Evolutionary conservation across 1,140 invertebrate genomes (phyloP), one percentile per base, ranked within the genome.

Genomic region (Drosophila seguyi): DNA sequence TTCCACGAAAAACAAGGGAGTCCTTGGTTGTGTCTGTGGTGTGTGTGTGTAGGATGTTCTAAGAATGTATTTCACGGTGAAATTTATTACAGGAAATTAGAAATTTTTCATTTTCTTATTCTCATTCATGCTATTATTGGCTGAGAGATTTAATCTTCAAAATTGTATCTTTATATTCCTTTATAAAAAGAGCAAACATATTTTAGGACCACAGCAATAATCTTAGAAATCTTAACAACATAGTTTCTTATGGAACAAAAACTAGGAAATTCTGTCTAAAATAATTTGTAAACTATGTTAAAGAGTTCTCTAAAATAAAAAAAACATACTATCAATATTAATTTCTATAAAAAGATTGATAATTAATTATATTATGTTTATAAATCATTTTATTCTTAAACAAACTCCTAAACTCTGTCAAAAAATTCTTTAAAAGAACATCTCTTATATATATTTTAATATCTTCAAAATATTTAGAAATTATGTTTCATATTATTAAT

Each of bases 1-100:
- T 81, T 74, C 67, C 41, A 67, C 66, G 47, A 22, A 47, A 71
- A 75, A 75, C 36, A 75, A 44, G 29, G 22, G 18, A 45, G 39
- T 25, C 48, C n/a, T 6, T 22, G 44, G 6, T 20, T 44, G n/a
- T n/a, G n/a, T n/a, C n/a, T n/a, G n/a, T n/a, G n/a, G 20, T 22
- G 22, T 34, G 44, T 52, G 27, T 42, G 14, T 39, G n/a, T 36
- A 55, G 18, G 50, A 25, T 47, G 56, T 59, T 66, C 48, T 42
- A 8, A 50, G 42, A 7, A 59, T 20, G 4, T 7, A 8, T 38
- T 62, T 57, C 47, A 1, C 53, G 1, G 8, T 3, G 6, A 57
- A 20, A 39, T 63, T 31, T 7, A 53, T 53, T 22, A 53, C 31
- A 20, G 50, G 50, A 36, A 22, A 53, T 53, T 53, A 10, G 13